Conservation (phyloP, 2,113 vertebrate genomes). For the Helogale parvula region DNA sequence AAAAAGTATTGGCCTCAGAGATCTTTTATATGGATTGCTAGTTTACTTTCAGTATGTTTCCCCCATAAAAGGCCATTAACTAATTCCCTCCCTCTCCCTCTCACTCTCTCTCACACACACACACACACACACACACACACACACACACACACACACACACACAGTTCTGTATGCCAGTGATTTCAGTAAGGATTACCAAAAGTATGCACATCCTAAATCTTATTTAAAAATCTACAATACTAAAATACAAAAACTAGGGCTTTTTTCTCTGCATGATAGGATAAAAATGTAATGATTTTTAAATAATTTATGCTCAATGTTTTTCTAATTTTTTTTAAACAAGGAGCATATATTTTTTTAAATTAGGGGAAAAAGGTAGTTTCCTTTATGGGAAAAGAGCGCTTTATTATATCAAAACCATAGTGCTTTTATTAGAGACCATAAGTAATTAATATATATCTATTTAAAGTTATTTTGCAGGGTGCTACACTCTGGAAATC, state of each 20-base stretch:
- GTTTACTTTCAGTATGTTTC: not conserved
- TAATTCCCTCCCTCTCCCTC: not conserved
- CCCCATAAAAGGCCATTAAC: constrained; percentile 2
- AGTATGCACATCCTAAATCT: not conserved
- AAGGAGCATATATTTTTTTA: not conserved
- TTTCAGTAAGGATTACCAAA: not conserved
- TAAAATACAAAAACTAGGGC: not conserved
- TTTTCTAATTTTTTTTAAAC: constrained; percentile 16
- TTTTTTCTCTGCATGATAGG: not conserved
- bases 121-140: not conserved
- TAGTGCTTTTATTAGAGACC: not conserved
- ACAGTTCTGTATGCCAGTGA: not conserved
- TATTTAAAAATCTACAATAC: not conserved
- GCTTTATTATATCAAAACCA: not conserved
- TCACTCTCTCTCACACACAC: not conserved
- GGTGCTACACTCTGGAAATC: not conserved
- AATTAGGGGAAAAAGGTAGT: not conserved
- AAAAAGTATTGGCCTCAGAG: not conserved
- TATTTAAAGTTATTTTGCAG: not conserved
- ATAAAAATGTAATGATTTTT: constrained; percentile 1
- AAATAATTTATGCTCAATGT: not conserved
- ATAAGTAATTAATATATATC: not conserved
- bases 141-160: not conserved
- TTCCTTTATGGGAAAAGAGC: not conserved
- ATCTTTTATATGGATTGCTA: not conserved